phyloP scores from a whole-genome alignment of 2,113 vertebrate species.

The Rhabdornis inornatus region DNA sequence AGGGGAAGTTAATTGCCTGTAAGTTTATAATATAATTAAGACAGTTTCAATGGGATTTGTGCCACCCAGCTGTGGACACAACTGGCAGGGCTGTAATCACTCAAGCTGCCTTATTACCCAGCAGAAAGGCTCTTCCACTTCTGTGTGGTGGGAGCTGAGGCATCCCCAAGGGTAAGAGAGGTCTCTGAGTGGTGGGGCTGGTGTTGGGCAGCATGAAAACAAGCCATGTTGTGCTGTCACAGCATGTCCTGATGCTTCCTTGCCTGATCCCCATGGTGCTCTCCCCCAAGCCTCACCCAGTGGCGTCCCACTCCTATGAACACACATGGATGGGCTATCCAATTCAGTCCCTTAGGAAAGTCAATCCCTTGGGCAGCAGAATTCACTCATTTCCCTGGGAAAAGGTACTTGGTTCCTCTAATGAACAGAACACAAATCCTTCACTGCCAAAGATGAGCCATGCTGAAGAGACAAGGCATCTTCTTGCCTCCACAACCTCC shows the following conservation, averaged over 20 bases:
- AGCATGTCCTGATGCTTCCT: background rate
- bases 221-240: rapidly evolving
- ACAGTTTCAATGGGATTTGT: constrained; percentile 2
- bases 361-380: background rate
- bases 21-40: background rate
- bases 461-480: background rate
- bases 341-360: background rate
- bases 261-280: background rate
- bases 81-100: background rate
- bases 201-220: background rate
- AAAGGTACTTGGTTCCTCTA: background rate
- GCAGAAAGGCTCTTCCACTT: background rate
- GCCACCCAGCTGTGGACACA: background rate
- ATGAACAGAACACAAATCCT: background rate
- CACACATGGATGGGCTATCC: background rate
- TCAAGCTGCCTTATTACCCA: background rate
- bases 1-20: constrained; percentile 18
- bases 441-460: background rate
- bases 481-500: background rate
- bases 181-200: background rate
- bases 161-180: background rate
- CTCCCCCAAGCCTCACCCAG: background rate
- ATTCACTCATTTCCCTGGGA: background rate
- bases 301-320: background rate
- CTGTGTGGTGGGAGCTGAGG: background rate